A percentile compares a stretch with the other conserved stretches of the same genome.
Conservation (phyloP, 2,797 vertebrate genomes). For the Melanotaenia maccullochi region DNA sequence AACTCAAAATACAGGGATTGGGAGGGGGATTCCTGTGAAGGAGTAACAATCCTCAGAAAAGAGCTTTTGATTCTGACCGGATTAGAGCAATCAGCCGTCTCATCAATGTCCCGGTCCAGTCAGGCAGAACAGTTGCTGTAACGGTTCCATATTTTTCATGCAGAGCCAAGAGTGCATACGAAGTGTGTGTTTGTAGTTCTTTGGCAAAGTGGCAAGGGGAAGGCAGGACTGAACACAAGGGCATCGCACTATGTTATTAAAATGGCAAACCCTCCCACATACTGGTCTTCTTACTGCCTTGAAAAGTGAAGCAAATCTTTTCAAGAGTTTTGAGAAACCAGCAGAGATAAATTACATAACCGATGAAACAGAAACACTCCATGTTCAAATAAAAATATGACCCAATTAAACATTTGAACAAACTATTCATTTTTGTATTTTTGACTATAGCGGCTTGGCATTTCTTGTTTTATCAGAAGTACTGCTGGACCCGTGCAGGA, state of each 20-base stretch:
- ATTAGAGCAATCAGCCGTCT: conserved; percentile 60
- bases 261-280: background rate
- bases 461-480: conserved; percentile 84
- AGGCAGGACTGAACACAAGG: conserved; percentile 33
- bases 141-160: conserved; percentile 55
- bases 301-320: background rate
- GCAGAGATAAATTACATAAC: background rate
- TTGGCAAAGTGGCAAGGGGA: conserved; percentile 39
- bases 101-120: conserved; percentile 64
- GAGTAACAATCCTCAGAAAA: conserved; percentile 36
- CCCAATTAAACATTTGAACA: background rate
- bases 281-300: background rate
- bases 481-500: conserved; percentile 96
- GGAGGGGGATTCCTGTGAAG: conserved; percentile 32
- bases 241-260: conserved; percentile 32
- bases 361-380: background rate
- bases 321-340: conserved; percentile 10
- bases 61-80: conserved; percentile 37
- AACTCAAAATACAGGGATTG: background rate
- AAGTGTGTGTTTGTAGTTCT: conserved; percentile 53
- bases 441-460: background rate
- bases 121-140: conserved; percentile 69
- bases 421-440: background rate
- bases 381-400: background rate
- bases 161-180: conserved; percentile 59